Conservation (phyloP, 2,113 vertebrate genomes). For the Rhinolophus ferrumequinum region DNA sequence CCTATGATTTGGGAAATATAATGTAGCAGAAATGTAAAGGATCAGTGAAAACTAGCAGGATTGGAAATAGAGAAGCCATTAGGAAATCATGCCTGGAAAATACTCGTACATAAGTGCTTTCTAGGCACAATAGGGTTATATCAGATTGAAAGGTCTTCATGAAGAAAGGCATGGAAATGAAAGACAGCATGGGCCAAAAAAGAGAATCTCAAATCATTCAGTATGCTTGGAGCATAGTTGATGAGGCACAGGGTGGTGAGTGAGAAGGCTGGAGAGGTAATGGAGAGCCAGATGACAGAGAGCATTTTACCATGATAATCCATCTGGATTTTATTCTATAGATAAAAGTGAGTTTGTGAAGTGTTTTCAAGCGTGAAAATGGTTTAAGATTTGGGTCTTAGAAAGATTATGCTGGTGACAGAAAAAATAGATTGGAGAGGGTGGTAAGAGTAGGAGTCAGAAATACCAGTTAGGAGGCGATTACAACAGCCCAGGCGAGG, state of each 20-base stretch:
- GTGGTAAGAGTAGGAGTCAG: background rate
- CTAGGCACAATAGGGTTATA: background rate
- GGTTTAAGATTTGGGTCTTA: background rate
- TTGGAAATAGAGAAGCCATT: background rate
- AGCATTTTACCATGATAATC: background rate
- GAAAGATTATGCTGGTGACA: constrained; percentile 29
- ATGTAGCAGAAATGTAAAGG: background rate
- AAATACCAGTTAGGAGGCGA: background rate
- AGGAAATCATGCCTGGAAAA: background rate
- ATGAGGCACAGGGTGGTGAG: background rate
- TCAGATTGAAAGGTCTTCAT: background rate
- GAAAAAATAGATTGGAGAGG: background rate
- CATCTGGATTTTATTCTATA: constrained; percentile 3
- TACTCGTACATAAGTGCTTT: background rate
- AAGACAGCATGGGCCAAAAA: background rate
- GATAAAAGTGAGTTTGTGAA: background rate
- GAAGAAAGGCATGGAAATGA: background rate
- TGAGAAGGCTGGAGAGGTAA: background rate
- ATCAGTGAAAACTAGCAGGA: background rate
- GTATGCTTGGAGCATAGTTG: background rate
- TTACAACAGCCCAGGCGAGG: background rate
- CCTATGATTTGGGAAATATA: background rate
- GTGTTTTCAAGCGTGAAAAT: background rate
- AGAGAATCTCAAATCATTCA: background rate
- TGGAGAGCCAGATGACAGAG: background rate